Evolutionary conservation across 2,113 vertebrate species (phyloP), one percentile per base, ranked within the genome.

Genomic region (Pomatostomus ruficeps): DNA sequence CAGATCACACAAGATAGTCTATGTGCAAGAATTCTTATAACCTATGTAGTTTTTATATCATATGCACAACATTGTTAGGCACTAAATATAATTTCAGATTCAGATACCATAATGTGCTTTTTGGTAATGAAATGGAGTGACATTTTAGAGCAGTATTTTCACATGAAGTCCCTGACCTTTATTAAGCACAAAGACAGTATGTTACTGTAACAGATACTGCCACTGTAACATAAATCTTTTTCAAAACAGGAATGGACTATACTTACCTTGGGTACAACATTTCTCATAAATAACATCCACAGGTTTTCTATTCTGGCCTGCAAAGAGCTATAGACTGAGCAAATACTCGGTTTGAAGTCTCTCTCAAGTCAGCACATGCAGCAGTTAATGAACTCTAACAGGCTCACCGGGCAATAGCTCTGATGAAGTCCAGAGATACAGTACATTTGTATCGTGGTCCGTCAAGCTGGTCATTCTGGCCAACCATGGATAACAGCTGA

Each of bases 401-500:
- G 25, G 31, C 95, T 97, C 93, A 99, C 99, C 98, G 98, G 96
- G 99, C 98, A 95, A 99, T 63, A 79, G 98, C 98, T 74, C 98
- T 98, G 96, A 99, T 99, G 97, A 99, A 99, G 89, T 99, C 99
- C 93, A 99, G 96, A 40, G 99, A 99, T 8, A 99, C 99, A 3
- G 98, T 98, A 92, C 99, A 99, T 96, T 99, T 99, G 96, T 99
- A 99, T 62, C 99, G 99, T 12, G 99, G 99, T 72, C 98, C 97
- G 65, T 99, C 99, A 81, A 99, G 98, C 96, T 99, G 99, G 97
- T 99, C 99, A 2, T 98, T 98, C 40, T 99, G 99, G 75, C 99
- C 99, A 96, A 99, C 98, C 92, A 98, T 91, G 62, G 98, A 97
- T 95, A 99, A 94, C 59, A 99, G 98, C 97, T 99, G 99, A 55